Conservation (phyloP, 1,140 invertebrate genomes). For the Drosophila athabasca region DNA sequence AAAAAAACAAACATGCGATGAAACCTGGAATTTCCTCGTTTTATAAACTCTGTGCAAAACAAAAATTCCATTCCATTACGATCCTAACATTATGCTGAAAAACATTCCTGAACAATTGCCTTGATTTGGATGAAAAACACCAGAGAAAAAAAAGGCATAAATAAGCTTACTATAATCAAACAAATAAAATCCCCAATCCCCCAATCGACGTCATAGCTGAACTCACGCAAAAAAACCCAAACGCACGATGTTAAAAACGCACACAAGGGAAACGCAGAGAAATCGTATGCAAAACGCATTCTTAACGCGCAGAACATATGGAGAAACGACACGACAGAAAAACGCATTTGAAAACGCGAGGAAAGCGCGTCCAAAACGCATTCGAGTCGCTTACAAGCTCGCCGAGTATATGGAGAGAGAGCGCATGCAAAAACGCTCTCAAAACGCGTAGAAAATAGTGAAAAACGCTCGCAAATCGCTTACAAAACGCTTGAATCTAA, state of each 20-base stretch:
- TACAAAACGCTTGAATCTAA: conserved; percentile 43
- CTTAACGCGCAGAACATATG: too few species aligned
- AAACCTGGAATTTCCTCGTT: conserved; percentile 45
- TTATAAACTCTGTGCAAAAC: conserved; percentile 48
- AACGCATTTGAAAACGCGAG: background rate
- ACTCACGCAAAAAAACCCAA: conserved; percentile 5
- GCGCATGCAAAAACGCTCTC: background rate
- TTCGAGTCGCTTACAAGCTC: background rate
- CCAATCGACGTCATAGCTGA: conserved; percentile 40
- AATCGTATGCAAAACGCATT: too few species aligned
- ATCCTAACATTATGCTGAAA: too few species aligned
- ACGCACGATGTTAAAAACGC: background rate
- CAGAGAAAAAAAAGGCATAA: background rate
- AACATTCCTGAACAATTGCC: conserved; percentile 17
- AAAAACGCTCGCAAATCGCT: conserved; percentile 29
- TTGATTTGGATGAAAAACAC: conserved; percentile 26
- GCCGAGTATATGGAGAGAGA: too few species aligned
- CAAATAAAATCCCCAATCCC: conserved; percentile 20
- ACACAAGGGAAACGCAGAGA: too few species aligned
- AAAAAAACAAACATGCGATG: conserved; percentile 21
- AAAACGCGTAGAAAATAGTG: conserved; percentile 8
- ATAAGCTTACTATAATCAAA: conserved; percentile 13
- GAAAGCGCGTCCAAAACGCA: conserved; percentile 1
- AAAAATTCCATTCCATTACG: conserved; percentile 30
- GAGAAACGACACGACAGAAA: too few species aligned